These are phyloP conservation scores for Urocolius indicus DNA, from an alignment of 2,113 vertebrate genomes.

Conservation along the genomic window DNA sequence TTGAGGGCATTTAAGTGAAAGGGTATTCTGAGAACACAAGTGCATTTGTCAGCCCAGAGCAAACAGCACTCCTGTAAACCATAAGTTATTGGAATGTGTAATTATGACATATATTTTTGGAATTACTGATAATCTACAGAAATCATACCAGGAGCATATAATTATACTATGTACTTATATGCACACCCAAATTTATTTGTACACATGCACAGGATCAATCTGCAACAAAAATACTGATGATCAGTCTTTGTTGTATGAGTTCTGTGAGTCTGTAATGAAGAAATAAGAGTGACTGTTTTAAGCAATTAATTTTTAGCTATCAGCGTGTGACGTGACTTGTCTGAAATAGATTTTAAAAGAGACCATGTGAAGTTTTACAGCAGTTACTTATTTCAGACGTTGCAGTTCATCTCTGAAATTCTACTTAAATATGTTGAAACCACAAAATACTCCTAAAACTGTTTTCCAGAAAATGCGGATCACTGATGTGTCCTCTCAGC, in stretches of 20 bases:
- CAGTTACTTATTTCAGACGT: background rate
- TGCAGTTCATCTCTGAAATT: background rate
- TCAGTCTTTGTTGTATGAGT: background rate
- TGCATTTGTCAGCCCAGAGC: background rate
- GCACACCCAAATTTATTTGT: background rate
- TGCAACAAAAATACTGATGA: background rate
- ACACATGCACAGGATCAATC: background rate
- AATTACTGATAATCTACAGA: background rate
- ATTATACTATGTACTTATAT: background rate
- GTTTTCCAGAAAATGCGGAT: background rate
- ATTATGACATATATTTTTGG: background rate
- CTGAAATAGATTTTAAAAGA: background rate
- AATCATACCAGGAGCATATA: background rate
- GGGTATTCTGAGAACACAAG: background rate
- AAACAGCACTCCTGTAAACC: background rate
- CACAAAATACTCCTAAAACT: background rate
- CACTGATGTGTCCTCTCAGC: background rate
- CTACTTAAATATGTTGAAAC: background rate
- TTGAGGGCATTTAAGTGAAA: constrained; percentile 7
- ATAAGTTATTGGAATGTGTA: background rate
- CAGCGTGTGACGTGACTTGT: background rate
- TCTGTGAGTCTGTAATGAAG: background rate
- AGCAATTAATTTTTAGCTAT: background rate
- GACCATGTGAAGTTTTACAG: background rate
- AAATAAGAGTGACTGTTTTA: background rate